Evolutionary conservation across 2,888 invertebrate species (phyloP).

Genomic region (Bembecia ichneumoniformis): DNA sequence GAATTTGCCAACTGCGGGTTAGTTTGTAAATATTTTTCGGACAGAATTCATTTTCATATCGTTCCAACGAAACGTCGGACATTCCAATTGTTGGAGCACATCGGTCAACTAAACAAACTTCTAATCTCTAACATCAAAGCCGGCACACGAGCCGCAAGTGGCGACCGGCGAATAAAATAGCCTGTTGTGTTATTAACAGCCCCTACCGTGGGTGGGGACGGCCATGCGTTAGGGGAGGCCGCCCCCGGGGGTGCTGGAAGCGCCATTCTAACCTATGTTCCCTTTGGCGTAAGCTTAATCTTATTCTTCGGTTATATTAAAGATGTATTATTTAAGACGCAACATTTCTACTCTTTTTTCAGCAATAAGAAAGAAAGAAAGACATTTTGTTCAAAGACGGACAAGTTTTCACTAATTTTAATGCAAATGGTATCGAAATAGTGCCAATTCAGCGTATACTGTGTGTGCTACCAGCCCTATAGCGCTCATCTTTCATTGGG

Average conservation of each 20-base stretch:
- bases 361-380: too few relatives aligned
- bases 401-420: too few relatives aligned
- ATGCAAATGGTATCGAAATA: too few relatives aligned
- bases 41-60: neutral
- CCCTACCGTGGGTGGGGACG: conserved; percentile 37
- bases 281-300: neutral
- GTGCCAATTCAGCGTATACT: too few relatives aligned
- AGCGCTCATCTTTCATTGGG: too few relatives aligned
- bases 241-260: conserved; percentile 20
- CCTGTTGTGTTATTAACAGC: conserved; percentile 69
- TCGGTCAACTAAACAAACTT: conserved; percentile 36
- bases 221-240: neutral
- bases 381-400: too few relatives aligned
- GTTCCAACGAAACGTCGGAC: neutral
- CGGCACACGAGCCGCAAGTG: conserved; percentile 58
- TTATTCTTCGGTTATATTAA: neutral
- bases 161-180: conserved; percentile 58
- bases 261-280: conserved; percentile 10
- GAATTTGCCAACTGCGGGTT: too few relatives aligned
- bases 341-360: too few relatives aligned
- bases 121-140: conserved; percentile 65
- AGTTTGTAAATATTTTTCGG: neutral
- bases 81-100: conserved; percentile 7
- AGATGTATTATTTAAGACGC: neutral
- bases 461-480: too few relatives aligned